A percentile compares a stretch with the other conserved stretches of the same genome.
phyloP scores from a whole-genome alignment of 2,113 vertebrate genomes.

The Ia io region DNA sequence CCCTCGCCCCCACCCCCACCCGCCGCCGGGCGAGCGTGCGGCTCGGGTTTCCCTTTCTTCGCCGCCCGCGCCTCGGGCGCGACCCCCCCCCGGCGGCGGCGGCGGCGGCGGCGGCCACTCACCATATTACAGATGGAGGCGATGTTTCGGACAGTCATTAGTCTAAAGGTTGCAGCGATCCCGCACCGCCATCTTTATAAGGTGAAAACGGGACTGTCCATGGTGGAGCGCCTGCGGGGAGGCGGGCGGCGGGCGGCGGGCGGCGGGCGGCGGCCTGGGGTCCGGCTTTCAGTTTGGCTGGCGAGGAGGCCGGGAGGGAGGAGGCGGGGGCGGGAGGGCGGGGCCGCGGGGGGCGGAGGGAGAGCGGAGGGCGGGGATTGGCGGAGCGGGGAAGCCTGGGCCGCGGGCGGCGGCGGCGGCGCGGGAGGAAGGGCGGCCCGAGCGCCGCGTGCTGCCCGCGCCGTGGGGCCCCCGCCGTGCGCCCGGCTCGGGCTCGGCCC shows the following conservation, averaged over 20 bases:
- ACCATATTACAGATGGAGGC: constrained; percentile 99
- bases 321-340: constrained; percentile 20
- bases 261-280: constrained; percentile 43
- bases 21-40: constrained; percentile 5
- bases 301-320: constrained; percentile 58
- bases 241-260: constrained; percentile 52
- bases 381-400: constrained; percentile 59
- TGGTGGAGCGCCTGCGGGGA: constrained; percentile 79
- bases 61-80: constrained; percentile 18
- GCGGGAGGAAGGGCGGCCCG: constrained; percentile 50
- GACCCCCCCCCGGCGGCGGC: constrained; percentile 29
- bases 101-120: constrained; percentile 80
- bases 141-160: constrained; percentile 99
- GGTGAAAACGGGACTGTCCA: constrained; percentile 83
- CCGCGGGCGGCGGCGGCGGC: constrained; percentile 49
- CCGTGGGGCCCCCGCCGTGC: not conserved
- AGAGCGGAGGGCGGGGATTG: constrained; percentile 47
- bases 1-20: not conserved
- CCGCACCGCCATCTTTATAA: constrained; percentile 93
- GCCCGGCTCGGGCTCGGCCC: not conserved
- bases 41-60: constrained; percentile 62
- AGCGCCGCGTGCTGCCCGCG: not conserved
- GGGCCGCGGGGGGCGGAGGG: not conserved
- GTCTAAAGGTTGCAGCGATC: constrained; percentile 92
- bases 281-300: constrained; percentile 54